Evolutionary conservation across 1,140 invertebrate species (phyloP), one percentile per base, ranked within the genome.

Genomic region (Zaprionus taronus): DNA sequence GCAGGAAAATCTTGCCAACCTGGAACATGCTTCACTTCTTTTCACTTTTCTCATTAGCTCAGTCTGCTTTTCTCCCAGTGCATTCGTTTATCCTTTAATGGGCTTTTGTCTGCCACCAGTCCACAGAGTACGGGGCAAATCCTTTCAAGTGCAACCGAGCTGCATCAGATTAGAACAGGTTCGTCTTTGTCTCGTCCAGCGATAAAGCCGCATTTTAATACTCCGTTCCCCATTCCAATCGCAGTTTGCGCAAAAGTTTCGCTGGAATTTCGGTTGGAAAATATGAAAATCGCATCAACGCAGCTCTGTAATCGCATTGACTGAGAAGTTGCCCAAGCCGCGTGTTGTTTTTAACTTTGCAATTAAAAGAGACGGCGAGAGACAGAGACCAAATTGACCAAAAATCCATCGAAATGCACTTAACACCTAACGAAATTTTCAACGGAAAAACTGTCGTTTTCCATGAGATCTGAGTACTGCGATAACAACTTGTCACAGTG

Each of bases 161-260:
- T 90, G 82, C 85, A 90, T 85, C 85, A 81, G 85, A 90, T 90
- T 90, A 90, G 86, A 91, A 90, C 86, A 90, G 86, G 85, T 90
- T 91, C 75, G 76, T 79, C 79, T 81, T 89, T 89, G 84, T 85
- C 65, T 38, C 51, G 15, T 47, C 36, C 44, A 55, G 58, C 65
- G 79, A 80, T 83, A 83, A 87, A 80, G 71, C 77, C 76, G 65
- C 82, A 81, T 85, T 79, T 72, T 85, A 85, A 85, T 85, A 60
- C 70, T 53, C 66, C 7, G 6, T n/a, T 78, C 5, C 31, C 17
- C 15, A 6, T 24, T 24, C 47, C 47, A 51, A 1, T 47, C n/a
- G 20, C 38, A 28, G 15, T 60, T 70, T 64, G 72, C 53, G 51
- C 47, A 70, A 22, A 84, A 87, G 72, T 84, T 78, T 81, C 55